These are phyloP conservation scores for Ommatoiulus sabulosus DNA, from an alignment of 2,888 invertebrate species.

Conservation along the genomic window DNA sequence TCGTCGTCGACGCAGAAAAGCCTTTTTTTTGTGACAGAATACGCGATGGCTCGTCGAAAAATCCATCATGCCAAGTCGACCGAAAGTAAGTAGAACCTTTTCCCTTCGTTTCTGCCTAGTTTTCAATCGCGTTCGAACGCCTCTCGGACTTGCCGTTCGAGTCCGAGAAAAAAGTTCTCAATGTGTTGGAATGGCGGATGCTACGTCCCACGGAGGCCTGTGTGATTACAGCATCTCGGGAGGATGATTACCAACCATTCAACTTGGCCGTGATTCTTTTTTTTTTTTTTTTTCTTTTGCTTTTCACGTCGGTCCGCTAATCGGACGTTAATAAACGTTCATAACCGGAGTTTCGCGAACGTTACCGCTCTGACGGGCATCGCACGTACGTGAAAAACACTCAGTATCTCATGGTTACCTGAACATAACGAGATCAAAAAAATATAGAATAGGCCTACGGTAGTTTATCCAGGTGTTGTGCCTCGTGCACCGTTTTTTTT, in stretches of 20 bases:
- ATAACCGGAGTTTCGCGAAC: too few species aligned
- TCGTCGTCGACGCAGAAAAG: slow-evolving; percentile 18
- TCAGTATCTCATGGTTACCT: background rate
- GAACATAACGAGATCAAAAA: background rate
- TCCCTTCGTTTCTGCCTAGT: background rate
- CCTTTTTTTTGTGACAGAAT: background rate
- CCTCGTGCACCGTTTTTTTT: background rate
- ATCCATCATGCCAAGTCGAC: slow-evolving; percentile 29
- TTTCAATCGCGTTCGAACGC: background rate
- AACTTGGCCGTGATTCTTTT: background rate
- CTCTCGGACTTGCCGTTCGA: background rate
- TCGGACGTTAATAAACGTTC: background rate
- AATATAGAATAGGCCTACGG: background rate
- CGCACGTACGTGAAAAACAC: slow-evolving; percentile 34
- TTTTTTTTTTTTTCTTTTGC: background rate
- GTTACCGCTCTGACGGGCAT: background rate
- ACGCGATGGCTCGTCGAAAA: slow-evolving; percentile 30
- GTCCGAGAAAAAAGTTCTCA: background rate
- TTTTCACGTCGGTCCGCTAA: background rate
- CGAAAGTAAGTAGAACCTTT: slow-evolving; percentile 47
- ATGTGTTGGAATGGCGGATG: slow-evolving; percentile 52
- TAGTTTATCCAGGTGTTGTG: background rate
- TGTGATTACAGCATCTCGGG: slow-evolving; percentile 23
- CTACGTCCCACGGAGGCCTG: slow-evolving; percentile 20
- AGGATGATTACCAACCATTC: background rate